Base-by-base conservation (phyloP, 2,888 invertebrate species). In the Ectemnius lituratus region DNA sequence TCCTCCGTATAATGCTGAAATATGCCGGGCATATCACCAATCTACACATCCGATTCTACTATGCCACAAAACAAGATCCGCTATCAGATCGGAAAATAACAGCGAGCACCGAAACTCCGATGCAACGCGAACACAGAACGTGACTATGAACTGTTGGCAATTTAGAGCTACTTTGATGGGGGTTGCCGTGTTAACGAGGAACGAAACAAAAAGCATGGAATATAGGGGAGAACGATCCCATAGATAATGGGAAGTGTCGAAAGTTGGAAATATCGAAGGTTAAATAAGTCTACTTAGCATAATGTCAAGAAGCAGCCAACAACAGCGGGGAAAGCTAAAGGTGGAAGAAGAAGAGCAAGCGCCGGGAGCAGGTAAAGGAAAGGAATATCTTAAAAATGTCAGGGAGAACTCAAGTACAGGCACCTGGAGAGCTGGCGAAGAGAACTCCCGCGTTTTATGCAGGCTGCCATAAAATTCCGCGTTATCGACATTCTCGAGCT, bases 351-450 rank as follows among this genome's bases (percentile, higher is more conserved):
- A 37, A 37, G 37, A 37, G 37, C 37, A 37, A 37, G 37, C 8
- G 8, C 8, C 8, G 37, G 37, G 37, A 11, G 8, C 79, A 79
- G 75, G 73, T 64, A 78, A 81, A 82, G 78, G 76, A 80, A 80
- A 75, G 82, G 85, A 86, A 88, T 88, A 89, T 87, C 86, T 88
- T 84, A 85, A 89, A 89, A 89, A 87, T 88, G 88, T 89, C 89
- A 82, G 78, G 67, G 66, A 67, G 68, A 58, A 75, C 67, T 67
- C 61, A 65, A 71, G 6, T 62, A 18, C 56, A 52, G 62, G 45
- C 59, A 45, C 11, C 14, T 52, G 52, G 58, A 67, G 14, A n/a
- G 23, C 59, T 18, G 68, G 23, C 18, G 23, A 67, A 62, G 67
- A 67, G 64, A 69, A 75, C 73, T 74, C 75, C 57, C 76, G 73